Conservation (phyloP, 2,888 invertebrate genomes). For the Leucoptera coffeella region DNA sequence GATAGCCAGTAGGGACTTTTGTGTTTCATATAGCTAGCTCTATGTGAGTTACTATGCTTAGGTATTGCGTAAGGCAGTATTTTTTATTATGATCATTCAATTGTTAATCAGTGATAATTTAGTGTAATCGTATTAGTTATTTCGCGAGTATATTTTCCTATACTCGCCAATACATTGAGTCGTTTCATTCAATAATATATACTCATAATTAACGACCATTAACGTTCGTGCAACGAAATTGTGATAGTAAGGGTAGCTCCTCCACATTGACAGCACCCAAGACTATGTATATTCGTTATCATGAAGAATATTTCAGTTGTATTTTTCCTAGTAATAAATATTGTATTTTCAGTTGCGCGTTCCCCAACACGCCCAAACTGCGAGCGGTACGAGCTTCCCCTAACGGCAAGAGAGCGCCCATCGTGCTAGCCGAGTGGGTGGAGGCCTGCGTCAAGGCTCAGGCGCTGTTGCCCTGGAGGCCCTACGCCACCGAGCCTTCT, state of each 20-base stretch:
- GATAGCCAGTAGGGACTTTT: too few species aligned
- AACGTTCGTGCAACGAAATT: neutral
- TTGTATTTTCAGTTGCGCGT: conserved; percentile 69
- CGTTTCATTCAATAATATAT: too few species aligned
- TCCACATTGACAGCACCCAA: neutral
- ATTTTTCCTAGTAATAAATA: neutral
- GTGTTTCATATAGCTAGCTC: too few species aligned
- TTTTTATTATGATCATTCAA: too few species aligned
- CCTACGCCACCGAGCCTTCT: too few species aligned
- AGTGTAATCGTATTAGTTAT: too few species aligned
- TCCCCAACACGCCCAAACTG: conserved; percentile 83
- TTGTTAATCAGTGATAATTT: too few species aligned
- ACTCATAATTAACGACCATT: too few species aligned
- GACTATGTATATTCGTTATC: neutral
- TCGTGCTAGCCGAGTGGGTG: conserved; percentile 71
- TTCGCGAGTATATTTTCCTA: too few species aligned
- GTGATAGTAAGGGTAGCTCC: neutral
- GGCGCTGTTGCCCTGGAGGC: conserved; percentile 62
- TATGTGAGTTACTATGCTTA: too few species aligned
- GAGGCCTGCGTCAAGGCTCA: conserved; percentile 54
- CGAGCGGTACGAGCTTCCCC: conserved; percentile 54
- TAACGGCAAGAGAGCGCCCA: conserved; percentile 47
- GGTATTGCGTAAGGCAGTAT: too few species aligned
- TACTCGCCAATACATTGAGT: too few species aligned
- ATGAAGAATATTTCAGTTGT: neutral